Base-by-base conservation (phyloP, 2,888 invertebrate species). In the Ptilodon capucinus region DNA sequence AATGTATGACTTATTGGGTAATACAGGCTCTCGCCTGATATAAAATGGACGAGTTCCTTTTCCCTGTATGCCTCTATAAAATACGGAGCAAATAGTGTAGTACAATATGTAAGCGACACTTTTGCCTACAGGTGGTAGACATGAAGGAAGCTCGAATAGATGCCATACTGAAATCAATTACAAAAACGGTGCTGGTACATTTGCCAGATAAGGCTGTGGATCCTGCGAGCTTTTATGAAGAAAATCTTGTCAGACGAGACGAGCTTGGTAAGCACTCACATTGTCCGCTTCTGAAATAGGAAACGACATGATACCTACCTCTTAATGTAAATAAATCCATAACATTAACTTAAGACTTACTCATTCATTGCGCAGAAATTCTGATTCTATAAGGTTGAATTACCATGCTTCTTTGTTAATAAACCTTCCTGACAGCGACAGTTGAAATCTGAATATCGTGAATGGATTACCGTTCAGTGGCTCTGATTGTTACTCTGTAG, bases 141-240 rank as follows among this genome's bases (percentile, higher is more conserved):
- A 94, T 96, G 83, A 96, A 96, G 75, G 93, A 94, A 67, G 94
- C 95, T 2, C 92, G 95, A 42, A 94, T 97, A 30, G 94, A 95
- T 63, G 93, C 93, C 38, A 93, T 94, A 48, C 84, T 97, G 53
- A 84, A 91, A 40, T 92, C 92, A 0, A 94, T 97, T 42, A 84
- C 93, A 0, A 88, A 92, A 42, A 93, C 92, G 0, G 74, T 91
- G 55, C 85, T 97, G 17, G 92, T 95, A 0, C 92, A 92, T 70
- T 76, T 95, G 23, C 94, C 95, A 0, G 82, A 91, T 7, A 69
- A 87, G 46, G 93, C 96, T 0, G 92, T 95, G 40, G 90, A 90
- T 35, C 94, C 95, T 0, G 71, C 74, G 11, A 80, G 91, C 42
- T 94, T 96, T 70, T 91, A 94, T 19, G 91, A 93, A 18, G 92